These are phyloP conservation scores for Gymnoscelis rufifasciata DNA, from an alignment of 2,888 invertebrate genomes.

Conservation along the genomic window DNA sequence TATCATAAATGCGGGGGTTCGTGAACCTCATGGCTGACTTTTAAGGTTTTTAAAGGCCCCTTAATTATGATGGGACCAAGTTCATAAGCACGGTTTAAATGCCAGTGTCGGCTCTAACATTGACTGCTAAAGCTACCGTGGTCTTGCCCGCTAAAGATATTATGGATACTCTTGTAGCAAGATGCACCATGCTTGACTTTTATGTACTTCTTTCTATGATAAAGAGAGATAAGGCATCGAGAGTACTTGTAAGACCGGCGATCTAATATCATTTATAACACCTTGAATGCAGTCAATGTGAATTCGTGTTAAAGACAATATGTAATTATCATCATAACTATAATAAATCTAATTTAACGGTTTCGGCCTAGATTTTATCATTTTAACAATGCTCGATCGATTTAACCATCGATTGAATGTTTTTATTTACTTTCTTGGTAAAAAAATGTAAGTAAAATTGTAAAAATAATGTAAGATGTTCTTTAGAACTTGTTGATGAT, in stretches of 20 bases:
- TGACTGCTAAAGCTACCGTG: constrained; percentile 26
- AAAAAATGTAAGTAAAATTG: constrained; percentile 10
- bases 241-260: background rate
- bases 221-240: no score
- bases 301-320: constrained; percentile 49
- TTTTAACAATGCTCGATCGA: constrained; percentile 6
- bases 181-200: no score
- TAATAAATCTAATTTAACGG: constrained; percentile 33
- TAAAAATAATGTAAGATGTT: constrained; percentile 22
- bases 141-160: background rate
- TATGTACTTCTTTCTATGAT: background rate
- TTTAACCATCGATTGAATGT: constrained; percentile 5
- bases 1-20: constrained; percentile 8
- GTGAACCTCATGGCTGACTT: constrained; percentile 11
- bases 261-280: background rate
- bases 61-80: constrained; percentile 69
- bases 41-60: constrained; percentile 37
- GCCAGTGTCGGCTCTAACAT: constrained; percentile 35
- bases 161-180: no score
- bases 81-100: constrained; percentile 42
- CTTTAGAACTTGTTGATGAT: constrained; percentile 23
- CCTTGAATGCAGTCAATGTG: constrained; percentile 28
- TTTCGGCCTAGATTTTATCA: constrained; percentile 29
- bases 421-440: background rate
- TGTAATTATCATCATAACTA: constrained; percentile 32